Evolutionary conservation across 2,888 invertebrate species (phyloP), one percentile per base, ranked within the genome.

Genomic region (Drosophila anomalata): DNA sequence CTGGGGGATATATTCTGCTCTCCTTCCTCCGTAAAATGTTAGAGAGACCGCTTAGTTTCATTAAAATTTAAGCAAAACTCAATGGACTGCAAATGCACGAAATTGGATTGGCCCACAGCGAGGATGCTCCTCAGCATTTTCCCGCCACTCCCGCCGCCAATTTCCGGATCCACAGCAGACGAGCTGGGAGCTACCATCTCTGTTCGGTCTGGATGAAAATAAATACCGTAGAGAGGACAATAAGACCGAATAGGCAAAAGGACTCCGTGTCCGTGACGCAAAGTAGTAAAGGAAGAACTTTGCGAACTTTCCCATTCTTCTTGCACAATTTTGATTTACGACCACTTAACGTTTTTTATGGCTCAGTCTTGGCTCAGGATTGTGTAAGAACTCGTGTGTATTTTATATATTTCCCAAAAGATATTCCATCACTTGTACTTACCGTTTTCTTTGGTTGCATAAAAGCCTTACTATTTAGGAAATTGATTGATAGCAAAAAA

Each of bases 331-430:
- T 87, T 82, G 81, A 82, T 82, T 82, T 82, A 82, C 85, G 85
- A 85, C 87, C 81, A 87, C 81, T 82, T 82, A 85, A 85, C 75
- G 82, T 82, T 87, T 84, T 81, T 82, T 87, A 82, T 81, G 75
- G 55, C 58, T 51, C 76, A 36, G 63, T 76, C 67, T 78, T 52
- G 54, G 58, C 61, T 29, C 9, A 29, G 29, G 74, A 73, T 76
- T 77, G 56, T 58, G 56, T 52, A 46, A 42, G 56, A 57, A 68
- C 66, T 54, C 68, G 57, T 67, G 69, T 60, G 53, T 54, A 50
- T 41, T 44, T 47, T 17, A 14, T 46, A 46, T 31, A 47, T 48
- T 31, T 31, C 22, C 3, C 5, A 47, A 47, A 62, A 61, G 47
- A 59, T 41, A 58, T 44, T 58, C 26, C 26, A 17, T 17, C 20